Evolutionary conservation across 1,140 invertebrate genomes (phyloP).

Genomic region (Drosophila mauritiana): DNA sequence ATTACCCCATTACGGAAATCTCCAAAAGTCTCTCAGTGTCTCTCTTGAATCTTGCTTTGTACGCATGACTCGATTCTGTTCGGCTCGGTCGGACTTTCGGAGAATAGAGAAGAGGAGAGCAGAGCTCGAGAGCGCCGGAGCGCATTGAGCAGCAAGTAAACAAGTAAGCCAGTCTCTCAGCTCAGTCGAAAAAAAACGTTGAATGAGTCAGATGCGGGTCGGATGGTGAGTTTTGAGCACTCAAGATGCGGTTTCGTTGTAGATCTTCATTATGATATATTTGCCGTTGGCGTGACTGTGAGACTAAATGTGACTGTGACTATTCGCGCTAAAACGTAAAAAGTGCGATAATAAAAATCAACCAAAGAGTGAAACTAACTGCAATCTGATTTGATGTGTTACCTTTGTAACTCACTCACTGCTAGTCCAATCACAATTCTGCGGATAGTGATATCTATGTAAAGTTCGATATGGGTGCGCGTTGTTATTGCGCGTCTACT

Average conservation of each 20-base stretch:
- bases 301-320: conserved; percentile 20
- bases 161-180: conserved; percentile 12
- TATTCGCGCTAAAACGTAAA: not conserved
- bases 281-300: conserved; percentile 15
- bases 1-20: conserved; percentile 64
- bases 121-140: conserved; percentile 5
- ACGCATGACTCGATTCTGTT: conserved; percentile 34
- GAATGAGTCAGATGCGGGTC: conserved; percentile 56
- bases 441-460: not conserved
- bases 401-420: not conserved
- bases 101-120: not conserved
- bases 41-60: conserved; percentile 23
- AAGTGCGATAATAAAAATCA: not conserved
- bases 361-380: not conserved
- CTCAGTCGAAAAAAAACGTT: conserved; percentile 52
- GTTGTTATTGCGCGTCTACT: conserved; percentile 16
- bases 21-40: conserved; percentile 16
- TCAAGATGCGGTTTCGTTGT: conserved; percentile 11
- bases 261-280: conserved; percentile 2
- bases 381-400: not conserved
- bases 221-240: conserved; percentile 46
- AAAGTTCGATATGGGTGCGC: conserved; percentile 1
- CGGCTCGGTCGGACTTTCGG: not conserved
- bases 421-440: not conserved
- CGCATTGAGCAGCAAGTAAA: conserved; percentile 6